A percentile compares a stretch with the other conserved stretches of the same genome.
These are phyloP conservation scores for Pharmacophagus antenor DNA, from an alignment of 2,888 invertebrate genomes.

Conservation along the genomic window DNA sequence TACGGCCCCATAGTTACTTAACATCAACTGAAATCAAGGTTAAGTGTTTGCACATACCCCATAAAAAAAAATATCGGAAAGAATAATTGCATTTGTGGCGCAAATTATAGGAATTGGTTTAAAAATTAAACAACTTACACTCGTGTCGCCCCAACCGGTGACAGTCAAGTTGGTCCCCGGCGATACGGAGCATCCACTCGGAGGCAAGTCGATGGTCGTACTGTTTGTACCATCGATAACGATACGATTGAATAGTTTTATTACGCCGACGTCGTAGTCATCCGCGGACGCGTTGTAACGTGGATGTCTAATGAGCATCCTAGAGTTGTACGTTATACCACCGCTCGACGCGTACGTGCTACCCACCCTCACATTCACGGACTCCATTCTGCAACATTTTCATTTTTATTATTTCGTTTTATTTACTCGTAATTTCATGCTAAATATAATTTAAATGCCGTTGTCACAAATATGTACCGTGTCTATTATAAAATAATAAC, in stretches of 20 bases:
- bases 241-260: constrained; percentile 54
- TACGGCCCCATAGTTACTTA: too few species aligned
- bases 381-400: constrained; percentile 46
- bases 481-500: too few species aligned
- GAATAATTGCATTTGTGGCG: too few species aligned
- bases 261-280: constrained; percentile 71
- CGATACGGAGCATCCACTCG: constrained; percentile 39
- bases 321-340: constrained; percentile 61
- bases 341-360: constrained; percentile 56
- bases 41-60: too few species aligned
- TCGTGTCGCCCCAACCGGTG: constrained; percentile 67
- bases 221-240: constrained; percentile 49
- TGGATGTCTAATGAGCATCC: constrained; percentile 52
- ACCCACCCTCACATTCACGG: constrained; percentile 58
- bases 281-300: constrained; percentile 52
- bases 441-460: too few species aligned
- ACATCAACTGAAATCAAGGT: too few species aligned
- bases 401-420: too few species aligned
- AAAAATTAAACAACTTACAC: constrained; percentile 44
- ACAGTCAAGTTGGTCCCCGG: constrained; percentile 48
- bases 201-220: constrained; percentile 44
- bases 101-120: too few species aligned
- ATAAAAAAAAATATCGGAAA: too few species aligned
- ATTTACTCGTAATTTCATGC: too few species aligned
- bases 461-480: too few species aligned